Base-by-base conservation (phyloP, 2,113 vertebrate genomes). In the Passer montanus region DNA sequence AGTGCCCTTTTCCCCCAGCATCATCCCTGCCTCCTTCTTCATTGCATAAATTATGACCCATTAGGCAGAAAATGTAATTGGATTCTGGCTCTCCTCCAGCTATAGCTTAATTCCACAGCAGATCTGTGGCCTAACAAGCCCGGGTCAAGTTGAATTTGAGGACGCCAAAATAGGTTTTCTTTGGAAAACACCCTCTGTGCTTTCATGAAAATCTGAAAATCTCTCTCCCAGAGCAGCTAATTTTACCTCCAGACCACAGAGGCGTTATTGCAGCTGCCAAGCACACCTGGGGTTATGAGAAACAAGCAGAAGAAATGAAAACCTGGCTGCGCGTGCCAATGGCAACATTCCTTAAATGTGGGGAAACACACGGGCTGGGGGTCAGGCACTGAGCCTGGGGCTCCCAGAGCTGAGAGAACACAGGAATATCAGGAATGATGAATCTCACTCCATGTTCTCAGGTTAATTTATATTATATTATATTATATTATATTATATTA, bases 111-210 rank as follows among this genome's bases (percentile, higher is more conserved):
- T 53, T 83, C 10, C 27, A 73, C 10, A 4, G 87, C 84, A 88
- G 76, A 39, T 76, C 89, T 69, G 68, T 35, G 66, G 78, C 81
- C 83, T 93, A 79, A 60, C 28, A 63, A 87, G 89, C 70, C 70
- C 12, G 41, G 89, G 93, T 95, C 95, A 96, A 85, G 79, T 63
- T 91, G 55, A 67, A 90, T 95, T 95, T 96, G 89, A 92, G 76
- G 80, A 84, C 50, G 43, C 66, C 82, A 44, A 74, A 95, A 92
- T 2, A 47, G 49, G 43, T 75, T 90, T 92, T 52, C 62, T 76
- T 87, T 84, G 35, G 15, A 67, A 91, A 76, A 49, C 67, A 78
- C 12, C 31, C 50, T 63, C n/a, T 3, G 5, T 47, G 53, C 67
- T 66, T 69, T 68, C 33, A 46, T 3, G 47, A 39, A 64, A 90